A percentile compares a stretch with the other conserved stretches of the same genome.
phyloP scores from a whole-genome alignment of 2,797 vertebrate species.

The Hafferia zeledoni region DNA sequence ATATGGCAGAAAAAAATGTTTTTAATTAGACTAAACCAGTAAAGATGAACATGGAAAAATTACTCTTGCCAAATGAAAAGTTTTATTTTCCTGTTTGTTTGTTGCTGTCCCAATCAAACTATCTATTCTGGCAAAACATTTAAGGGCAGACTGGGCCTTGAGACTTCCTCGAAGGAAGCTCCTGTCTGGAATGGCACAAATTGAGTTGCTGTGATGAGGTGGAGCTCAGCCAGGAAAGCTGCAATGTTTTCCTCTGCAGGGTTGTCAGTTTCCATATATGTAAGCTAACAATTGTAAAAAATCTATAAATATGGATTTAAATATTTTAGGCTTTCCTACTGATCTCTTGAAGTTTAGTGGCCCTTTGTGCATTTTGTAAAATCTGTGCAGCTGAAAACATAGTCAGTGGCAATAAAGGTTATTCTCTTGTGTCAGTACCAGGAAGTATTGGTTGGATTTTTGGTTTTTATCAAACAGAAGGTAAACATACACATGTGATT shows the following conservation, averaged over 20 bases:
- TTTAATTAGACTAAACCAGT: not conserved
- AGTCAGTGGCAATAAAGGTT: not conserved
- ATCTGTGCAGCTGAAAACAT: not conserved
- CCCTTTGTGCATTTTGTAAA: not conserved
- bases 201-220: not conserved
- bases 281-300: not conserved
- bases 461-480: not conserved
- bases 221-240: not conserved
- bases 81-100: not conserved
- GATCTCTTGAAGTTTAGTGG: not conserved
- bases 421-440: not conserved
- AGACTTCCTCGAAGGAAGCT: not conserved
- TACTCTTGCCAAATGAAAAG: not conserved
- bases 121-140: not conserved
- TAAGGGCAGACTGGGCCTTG: not conserved
- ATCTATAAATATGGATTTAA: not conserved
- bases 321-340: not conserved
- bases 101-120: not conserved
- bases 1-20: not conserved
- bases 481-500: not conserved
- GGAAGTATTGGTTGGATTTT: not conserved
- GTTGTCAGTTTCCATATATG: not conserved
- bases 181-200: not conserved
- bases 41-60: not conserved
- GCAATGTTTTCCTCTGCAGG: not conserved